Evolutionary conservation across 1,140 invertebrate genomes (phyloP).

Genomic region (Dendroctonus ponderosae): DNA sequence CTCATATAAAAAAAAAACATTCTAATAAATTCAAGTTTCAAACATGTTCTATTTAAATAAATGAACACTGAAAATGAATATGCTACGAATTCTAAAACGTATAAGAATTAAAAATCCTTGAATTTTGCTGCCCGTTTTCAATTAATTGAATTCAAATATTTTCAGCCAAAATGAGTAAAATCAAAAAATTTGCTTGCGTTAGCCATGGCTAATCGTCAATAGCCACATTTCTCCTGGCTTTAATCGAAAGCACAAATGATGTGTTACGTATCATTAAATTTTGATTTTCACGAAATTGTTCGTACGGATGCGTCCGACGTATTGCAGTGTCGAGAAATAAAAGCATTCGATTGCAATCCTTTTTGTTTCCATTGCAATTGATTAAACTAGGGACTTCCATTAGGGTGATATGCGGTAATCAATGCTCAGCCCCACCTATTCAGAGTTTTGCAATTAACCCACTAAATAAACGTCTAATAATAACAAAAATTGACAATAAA

Average conservation of each 20-base stretch:
- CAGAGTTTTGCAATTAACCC: not conserved
- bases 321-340: conserved; percentile 25
- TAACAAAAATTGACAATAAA: not conserved
- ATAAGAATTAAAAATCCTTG: too few relatives aligned
- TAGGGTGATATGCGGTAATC: not conserved
- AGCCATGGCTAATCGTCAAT: too few relatives aligned
- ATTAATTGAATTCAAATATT: too few relatives aligned
- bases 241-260: conserved; percentile 19
- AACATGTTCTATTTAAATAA: too few relatives aligned
- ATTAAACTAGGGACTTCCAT: conserved; percentile 3
- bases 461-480: not conserved
- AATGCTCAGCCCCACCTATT: not conserved
- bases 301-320: conserved; percentile 27
- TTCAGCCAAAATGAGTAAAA: too few relatives aligned
- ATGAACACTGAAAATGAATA: too few relatives aligned
- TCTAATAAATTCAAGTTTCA: too few relatives aligned
- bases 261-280: conserved; percentile 37
- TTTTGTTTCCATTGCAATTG: conserved; percentile 17
- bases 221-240: not conserved
- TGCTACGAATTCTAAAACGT: too few relatives aligned
- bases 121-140: too few relatives aligned
- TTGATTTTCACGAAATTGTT: conserved; percentile 31
- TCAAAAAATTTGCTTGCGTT: too few relatives aligned
- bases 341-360: conserved; percentile 13
- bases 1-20: too few relatives aligned